Evolutionary conservation across 2,888 invertebrate genomes (phyloP).

Genomic region (Danaus chrysippus): DNA sequence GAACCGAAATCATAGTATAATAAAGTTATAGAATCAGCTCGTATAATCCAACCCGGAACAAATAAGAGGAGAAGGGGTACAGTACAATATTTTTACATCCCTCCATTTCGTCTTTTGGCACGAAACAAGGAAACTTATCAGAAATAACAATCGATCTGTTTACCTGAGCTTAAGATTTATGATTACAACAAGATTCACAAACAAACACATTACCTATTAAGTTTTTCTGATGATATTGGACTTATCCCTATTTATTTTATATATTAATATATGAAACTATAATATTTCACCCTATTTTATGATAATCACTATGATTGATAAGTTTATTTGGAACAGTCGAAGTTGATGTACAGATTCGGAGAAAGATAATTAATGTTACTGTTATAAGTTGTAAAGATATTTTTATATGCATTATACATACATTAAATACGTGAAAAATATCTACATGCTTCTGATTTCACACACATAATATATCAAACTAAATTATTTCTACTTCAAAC

Average conservation of each 20-base stretch:
- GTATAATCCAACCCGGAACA: constrained; percentile 14
- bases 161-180: constrained; percentile 33
- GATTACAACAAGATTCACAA: constrained; percentile 30
- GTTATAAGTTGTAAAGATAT: too few species aligned
- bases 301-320: too few species aligned
- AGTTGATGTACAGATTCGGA: too few species aligned
- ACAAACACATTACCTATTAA: constrained; percentile 30
- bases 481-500: too few species aligned
- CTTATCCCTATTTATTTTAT: constrained; percentile 11
- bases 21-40: constrained; percentile 3
- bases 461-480: too few species aligned
- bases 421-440: too few species aligned
- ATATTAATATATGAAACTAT: too few species aligned
- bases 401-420: too few species aligned
- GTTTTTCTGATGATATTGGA: constrained; percentile 8
- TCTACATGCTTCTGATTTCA: too few species aligned
- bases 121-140: constrained; percentile 28
- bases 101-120: constrained; percentile 28
- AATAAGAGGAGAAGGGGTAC: constrained; percentile 9
- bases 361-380: too few species aligned
- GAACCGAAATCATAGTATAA: not conserved
- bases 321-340: too few species aligned
- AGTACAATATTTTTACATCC: constrained; percentile 19
- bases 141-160: constrained; percentile 33
- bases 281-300: too few species aligned